Evolutionary conservation across 2,113 vertebrate species (phyloP), one percentile per base, ranked within the genome.

Genomic region (Dicerorhinus sumatrensis): DNA sequence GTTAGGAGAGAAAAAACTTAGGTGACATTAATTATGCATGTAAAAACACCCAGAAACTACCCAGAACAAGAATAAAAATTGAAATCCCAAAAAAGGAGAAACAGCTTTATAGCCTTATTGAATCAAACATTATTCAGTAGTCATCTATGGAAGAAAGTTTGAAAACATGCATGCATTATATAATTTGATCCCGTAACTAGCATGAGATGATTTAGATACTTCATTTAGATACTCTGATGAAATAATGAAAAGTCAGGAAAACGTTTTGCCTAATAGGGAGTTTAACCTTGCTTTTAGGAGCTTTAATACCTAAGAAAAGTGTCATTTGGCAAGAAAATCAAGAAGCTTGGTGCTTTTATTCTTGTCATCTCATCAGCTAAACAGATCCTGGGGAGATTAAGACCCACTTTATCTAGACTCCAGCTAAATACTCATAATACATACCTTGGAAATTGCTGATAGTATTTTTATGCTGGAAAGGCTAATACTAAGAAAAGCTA

Each of bases 401-500:
- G 10, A 65, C 20, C 42, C 6, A 12, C 31, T 96, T 98, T n/a
- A 1, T 93, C 92, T 79, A 67, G 84, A 93, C 48, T 96, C 29
- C 20, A 91, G 73, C 46, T 86, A 92, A 95, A 96, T 39, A 75
- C 42, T 42, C 42, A 89, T 88, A 92, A 90, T 54, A 33, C 29
- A 54, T 77, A 91, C 48, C 54, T 88, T 82, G 51, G 97, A 98
- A 97, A 92, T 17, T 91, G n/a, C 93, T 96, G 92, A 96, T 94
- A 89, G 89, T 65, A 97, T 97, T 96, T 98, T 96, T 96, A 36
- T 95, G n/a, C 36, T 96, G 88, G 91, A 67, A 81, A 89, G 46
- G 27, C 62, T 93, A 92, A 65, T 79, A 70, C 79, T 11, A 70
- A 97, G 77, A 97, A 73, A 96, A 98, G 63, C 12, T 90, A 84